These are phyloP conservation scores for Ormyrus thymus DNA, from an alignment of 2,888 invertebrate genomes.

Conservation along the genomic window DNA sequence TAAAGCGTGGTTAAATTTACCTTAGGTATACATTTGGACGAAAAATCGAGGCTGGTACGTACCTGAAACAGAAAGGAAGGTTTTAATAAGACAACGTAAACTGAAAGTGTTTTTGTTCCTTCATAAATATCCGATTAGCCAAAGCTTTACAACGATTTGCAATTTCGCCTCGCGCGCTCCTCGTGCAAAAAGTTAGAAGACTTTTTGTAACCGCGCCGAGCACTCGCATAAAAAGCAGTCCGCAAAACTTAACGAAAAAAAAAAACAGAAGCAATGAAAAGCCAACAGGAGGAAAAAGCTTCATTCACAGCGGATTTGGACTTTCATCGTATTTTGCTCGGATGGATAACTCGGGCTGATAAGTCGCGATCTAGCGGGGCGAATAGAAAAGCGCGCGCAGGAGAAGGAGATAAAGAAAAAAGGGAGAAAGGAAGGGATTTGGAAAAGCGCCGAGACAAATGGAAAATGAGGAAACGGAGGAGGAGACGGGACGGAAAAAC, in stretches of 20 bases:
- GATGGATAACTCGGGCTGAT: constrained; percentile 45
- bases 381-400: constrained; percentile 1
- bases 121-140: too few relatives aligned
- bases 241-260: constrained; percentile 22
- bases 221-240: too few relatives aligned
- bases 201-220: too few relatives aligned
- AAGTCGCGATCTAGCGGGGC: constrained; percentile 19
- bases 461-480: constrained; percentile 53
- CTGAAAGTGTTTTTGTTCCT: too few relatives aligned
- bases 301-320: constrained; percentile 41
- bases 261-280: constrained; percentile 45
- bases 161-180: too few relatives aligned
- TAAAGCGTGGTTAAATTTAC: too few relatives aligned
- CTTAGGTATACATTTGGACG: not conserved
- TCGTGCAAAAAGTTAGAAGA: too few relatives aligned
- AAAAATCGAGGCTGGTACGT: not conserved
- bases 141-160: too few relatives aligned
- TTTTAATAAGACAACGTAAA: not conserved
- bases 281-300: not conserved
- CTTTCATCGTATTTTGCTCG: constrained; percentile 41
- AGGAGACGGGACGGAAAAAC: constrained; percentile 15
- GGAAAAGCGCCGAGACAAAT: constrained; percentile 43
- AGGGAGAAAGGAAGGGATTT: constrained; percentile 24
- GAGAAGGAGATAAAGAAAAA: not conserved
- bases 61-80: constrained; percentile 34